Base-by-base conservation (phyloP, 1,140 invertebrate genomes). In the Musca domestica region DNA sequence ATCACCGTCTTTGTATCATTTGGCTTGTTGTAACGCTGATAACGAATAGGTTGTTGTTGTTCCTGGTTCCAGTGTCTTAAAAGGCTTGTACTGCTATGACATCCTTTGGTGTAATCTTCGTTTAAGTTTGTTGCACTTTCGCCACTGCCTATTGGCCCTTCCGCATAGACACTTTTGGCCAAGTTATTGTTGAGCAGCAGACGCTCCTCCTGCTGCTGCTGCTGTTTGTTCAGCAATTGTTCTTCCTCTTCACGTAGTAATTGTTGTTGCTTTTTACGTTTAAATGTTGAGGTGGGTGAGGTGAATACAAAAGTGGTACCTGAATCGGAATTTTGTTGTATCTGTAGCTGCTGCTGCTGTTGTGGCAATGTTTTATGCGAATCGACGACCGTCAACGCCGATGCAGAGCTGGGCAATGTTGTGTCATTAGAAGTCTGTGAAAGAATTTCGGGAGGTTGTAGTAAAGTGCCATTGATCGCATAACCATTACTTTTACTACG, bases 231-330 rank as follows among this genome's bases (percentile, higher is more conserved):
- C n/a, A 49, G 41, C 34, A 19, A 17, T 19, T 34, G 27, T 61
- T 61, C 56, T 30, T 61, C 27, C 20, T 61, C 56, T 61, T 61
- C 56, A 41, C 22, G 27, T 34, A 54, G 19, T 46, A 67, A 23
- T 52, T 67, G 65, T 46, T 68, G 54, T 58, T 73, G 48, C 34
- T 71, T 72, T 48, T 66, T 68, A 2, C 68, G 46, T 56, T 69
- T 65, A 65, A 72, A 73, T 52, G 71, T 72, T 41, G 71, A 63
- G 34, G 71, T 72, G 12, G 71, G 71, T 30, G 71, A 70, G n/a
- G 71, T 72, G 30, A 72, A 72, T 64, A 69, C 63, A 70, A 72
- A 72, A 14, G 68, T 56, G n/a, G 48, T 20, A 27, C 52, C 64
- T 17, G n/a, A n/a, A n/a, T 52, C 54, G 3, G 25, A 17, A n/a